Evolutionary conservation across 2,797 vertebrate species (phyloP).

Genomic region (Sebastes umbrosus): DNA sequence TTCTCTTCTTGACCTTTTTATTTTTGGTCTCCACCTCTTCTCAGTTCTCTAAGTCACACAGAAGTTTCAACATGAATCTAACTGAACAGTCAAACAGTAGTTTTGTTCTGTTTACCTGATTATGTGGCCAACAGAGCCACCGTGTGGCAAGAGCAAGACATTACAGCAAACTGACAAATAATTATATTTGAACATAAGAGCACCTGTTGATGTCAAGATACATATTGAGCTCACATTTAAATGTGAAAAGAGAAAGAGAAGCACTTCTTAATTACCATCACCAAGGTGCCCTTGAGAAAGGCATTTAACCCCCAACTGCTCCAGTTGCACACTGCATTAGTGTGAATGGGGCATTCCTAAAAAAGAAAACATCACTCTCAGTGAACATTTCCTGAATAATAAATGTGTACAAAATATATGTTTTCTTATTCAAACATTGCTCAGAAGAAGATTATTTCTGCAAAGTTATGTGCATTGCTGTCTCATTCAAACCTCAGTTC

Average conservation of each 20-base stretch:
- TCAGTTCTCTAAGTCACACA: conserved; percentile 38
- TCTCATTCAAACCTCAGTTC: too few relatives aligned
- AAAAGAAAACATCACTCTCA: neutral
- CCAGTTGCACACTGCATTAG: too few relatives aligned
- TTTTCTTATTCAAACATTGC: too few relatives aligned
- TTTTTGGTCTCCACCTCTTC: conserved; percentile 1
- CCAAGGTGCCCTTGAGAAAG: neutral
- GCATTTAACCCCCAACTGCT: neutral
- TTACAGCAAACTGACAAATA: neutral
- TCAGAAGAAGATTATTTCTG: neutral
- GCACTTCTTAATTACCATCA: neutral
- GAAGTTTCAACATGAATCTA: conserved; percentile 7
- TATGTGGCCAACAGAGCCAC: neutral
- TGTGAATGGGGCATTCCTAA: too few relatives aligned
- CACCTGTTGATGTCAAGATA: neutral
- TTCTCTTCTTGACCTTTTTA: neutral
- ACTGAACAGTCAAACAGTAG: neutral
- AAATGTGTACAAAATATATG: neutral
- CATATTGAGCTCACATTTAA: neutral
- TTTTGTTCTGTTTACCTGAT: neutral
- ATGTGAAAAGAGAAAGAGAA: neutral
- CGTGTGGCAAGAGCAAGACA: conserved; percentile 10
- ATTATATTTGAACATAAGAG: neutral
- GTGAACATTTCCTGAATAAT: neutral
- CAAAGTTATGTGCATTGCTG: neutral